Conservation (phyloP, 2,888 invertebrate genomes). For the Strigamia maritima region DNA sequence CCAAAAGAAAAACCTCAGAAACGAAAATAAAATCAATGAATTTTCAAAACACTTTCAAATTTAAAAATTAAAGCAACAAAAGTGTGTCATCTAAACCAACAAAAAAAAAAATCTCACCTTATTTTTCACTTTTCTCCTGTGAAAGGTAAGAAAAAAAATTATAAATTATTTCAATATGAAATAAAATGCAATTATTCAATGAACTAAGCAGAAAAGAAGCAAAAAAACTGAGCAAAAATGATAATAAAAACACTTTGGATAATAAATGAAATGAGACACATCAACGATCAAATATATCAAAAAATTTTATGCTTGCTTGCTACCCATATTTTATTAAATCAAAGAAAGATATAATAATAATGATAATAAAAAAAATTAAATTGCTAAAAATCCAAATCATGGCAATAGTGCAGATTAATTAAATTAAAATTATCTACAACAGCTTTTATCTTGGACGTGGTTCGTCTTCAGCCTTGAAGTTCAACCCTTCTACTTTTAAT, state of each 20-base stretch:
- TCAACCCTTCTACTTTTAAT: constrained; percentile 15
- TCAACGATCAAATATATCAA: neutral
- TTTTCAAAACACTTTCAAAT: too few relatives aligned
- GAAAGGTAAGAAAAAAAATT: neutral
- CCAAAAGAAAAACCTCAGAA: neutral
- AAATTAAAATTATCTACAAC: neutral
- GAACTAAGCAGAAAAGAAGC: too few relatives aligned
- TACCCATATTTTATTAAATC: neutral
- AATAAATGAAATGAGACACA: neutral
- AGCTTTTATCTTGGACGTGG: neutral
- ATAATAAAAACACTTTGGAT: neutral
- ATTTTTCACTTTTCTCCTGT: neutral
- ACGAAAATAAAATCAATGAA: neutral
- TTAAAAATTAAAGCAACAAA: too few relatives aligned
- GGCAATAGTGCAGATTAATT: neutral
- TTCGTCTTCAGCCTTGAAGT: constrained; percentile 5
- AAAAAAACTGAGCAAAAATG: neutral
- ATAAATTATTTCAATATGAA: neutral
- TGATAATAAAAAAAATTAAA: too few relatives aligned
- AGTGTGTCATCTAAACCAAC: neutral
- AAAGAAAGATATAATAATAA: neutral
- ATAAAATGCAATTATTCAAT: neutral
- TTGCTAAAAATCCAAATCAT: neutral
- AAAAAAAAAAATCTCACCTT: neutral
- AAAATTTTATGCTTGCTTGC: constrained; percentile 3